Evolutionary conservation across 2,888 invertebrate species (phyloP).

Genomic region (Pseudococcus longispinus): DNA sequence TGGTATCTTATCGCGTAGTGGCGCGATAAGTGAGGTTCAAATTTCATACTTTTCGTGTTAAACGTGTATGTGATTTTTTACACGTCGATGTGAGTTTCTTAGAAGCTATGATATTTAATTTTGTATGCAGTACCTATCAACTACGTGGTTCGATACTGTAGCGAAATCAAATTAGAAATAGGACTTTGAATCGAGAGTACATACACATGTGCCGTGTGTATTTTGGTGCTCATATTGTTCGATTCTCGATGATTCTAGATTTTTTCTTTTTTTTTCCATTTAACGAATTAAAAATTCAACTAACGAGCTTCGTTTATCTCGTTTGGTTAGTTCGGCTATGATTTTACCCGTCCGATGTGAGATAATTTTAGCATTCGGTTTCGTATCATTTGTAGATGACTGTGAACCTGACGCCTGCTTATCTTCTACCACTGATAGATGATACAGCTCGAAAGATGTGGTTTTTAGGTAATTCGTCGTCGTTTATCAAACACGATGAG

Average conservation of each 20-base stretch:
- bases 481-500: background rate
- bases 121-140: background rate
- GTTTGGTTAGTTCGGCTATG: background rate
- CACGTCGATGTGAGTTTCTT: background rate
- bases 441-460: background rate
- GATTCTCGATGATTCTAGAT: background rate
- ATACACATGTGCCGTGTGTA: background rate
- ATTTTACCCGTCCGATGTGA: background rate
- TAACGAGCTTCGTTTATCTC: constrained; percentile 8
- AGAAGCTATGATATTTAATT: constrained; percentile 5
- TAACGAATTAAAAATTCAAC: background rate
- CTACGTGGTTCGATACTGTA: background rate
- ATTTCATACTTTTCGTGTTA: constrained; percentile 8
- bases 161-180: background rate
- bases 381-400: background rate
- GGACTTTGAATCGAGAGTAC: constrained; percentile 1
- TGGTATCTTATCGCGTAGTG: constrained; percentile 8
- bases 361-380: background rate
- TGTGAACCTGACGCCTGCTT: background rate
- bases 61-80: background rate
- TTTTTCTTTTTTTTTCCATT: background rate
- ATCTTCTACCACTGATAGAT: background rate
- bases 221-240: background rate
- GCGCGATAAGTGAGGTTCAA: background rate
- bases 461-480: background rate